Conservation (phyloP, 1,140 invertebrate species). For the Sogatella furcifera region DNA sequence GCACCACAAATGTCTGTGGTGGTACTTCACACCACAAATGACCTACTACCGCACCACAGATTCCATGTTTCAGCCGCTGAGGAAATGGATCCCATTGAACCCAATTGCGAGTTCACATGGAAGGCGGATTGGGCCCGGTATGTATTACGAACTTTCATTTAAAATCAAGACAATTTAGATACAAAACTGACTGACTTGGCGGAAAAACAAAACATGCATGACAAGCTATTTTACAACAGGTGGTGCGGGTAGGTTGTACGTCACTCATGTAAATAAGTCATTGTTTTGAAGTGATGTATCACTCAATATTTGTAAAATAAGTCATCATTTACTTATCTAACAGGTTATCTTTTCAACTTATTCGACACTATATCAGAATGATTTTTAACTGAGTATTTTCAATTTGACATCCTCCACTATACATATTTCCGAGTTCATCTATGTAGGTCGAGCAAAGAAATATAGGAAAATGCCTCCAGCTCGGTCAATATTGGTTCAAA, state of each 20-base stretch:
- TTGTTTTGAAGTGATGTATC: not conserved
- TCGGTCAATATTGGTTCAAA: too few relatives aligned
- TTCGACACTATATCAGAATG: too few relatives aligned
- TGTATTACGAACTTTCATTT: slow-evolving; percentile 29
- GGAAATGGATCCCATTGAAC: slow-evolving; percentile 30
- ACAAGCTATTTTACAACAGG: not conserved
- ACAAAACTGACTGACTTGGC: too few relatives aligned
- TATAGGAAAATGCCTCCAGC: too few relatives aligned
- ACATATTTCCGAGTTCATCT: too few relatives aligned
- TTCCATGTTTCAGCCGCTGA: slow-evolving; percentile 21
- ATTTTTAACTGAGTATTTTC: too few relatives aligned
- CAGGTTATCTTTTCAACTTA: too few relatives aligned
- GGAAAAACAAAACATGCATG: not conserved
- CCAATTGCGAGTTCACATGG: slow-evolving; percentile 35
- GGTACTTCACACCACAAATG: too few relatives aligned
- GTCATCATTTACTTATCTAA: too few relatives aligned
- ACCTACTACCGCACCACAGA: slow-evolving; percentile 7
- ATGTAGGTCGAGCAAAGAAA: too few relatives aligned
- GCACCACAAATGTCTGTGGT: too few relatives aligned
- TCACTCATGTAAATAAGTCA: not conserved
- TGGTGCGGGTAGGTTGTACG: not conserved
- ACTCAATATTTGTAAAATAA: not conserved
- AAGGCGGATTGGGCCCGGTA: slow-evolving; percentile 48
- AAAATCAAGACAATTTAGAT: not conserved
- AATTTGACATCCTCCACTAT: too few relatives aligned